phyloP scores from a whole-genome alignment of 2,113 vertebrate species.

The Centrocercus urophasianus region DNA sequence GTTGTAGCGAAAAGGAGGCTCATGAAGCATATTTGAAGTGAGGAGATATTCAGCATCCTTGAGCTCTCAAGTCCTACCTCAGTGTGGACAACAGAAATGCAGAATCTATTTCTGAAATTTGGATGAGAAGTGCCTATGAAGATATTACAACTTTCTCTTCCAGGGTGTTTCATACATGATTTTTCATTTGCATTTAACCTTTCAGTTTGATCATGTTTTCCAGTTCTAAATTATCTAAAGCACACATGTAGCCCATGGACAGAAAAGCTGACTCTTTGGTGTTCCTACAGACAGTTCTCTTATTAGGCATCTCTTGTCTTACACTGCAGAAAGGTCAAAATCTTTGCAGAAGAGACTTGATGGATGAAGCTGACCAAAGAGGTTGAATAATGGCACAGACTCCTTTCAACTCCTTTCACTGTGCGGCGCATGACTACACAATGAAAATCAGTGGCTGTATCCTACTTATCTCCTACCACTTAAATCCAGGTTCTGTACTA shows the following conservation, averaged over 20 bases:
- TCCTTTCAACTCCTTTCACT: not conserved
- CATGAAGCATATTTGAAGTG: not conserved
- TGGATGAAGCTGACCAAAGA: not conserved
- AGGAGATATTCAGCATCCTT: not conserved
- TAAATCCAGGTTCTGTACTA: not conserved
- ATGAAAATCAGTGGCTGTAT: not conserved
- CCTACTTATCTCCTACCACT: not conserved
- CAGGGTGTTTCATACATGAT: not conserved
- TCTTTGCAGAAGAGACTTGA: not conserved
- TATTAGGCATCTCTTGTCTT: not conserved
- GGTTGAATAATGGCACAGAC: not conserved
- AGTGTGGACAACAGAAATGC: not conserved
- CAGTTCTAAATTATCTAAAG: not conserved
- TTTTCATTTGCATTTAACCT: not conserved
- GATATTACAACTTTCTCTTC: not conserved
- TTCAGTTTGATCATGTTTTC: not conserved
- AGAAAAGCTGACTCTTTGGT: not conserved
- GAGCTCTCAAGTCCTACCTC: not conserved
- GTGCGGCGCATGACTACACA: not conserved
- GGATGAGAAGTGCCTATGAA: not conserved
- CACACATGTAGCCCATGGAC: rapidly evolving
- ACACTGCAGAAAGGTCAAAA: not conserved
- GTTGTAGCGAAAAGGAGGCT: not conserved
- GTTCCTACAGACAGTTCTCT: not conserved
- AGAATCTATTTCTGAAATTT: not conserved